phyloP scores from a whole-genome alignment of 2,888 invertebrate genomes.

The Polylopha cassiicola region DNA sequence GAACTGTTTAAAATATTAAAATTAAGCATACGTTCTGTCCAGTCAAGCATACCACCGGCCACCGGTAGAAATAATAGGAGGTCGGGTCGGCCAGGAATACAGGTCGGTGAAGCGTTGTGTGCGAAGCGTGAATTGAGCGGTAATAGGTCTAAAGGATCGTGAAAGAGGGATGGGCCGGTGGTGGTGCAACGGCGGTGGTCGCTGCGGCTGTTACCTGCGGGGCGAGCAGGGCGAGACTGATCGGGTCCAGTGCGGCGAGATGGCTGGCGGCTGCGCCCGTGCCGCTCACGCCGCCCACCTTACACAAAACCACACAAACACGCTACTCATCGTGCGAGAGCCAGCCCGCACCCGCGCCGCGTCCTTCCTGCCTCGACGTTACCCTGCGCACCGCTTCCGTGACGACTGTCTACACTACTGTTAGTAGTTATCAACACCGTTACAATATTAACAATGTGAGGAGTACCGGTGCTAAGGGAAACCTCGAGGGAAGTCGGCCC shows the following conservation, averaged over 20 bases:
- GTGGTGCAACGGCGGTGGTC: slow-evolving; percentile 42
- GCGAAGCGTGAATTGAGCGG: slow-evolving; percentile 26
- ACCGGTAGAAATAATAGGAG: slow-evolving; percentile 47
- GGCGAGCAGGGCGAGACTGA: slow-evolving; percentile 75
- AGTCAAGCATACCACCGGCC: slow-evolving; percentile 66
- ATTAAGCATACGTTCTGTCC: slow-evolving; percentile 59
- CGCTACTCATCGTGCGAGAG: slow-evolving; percentile 73
- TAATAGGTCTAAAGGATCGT: slow-evolving; percentile 18
- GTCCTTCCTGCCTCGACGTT: slow-evolving; percentile 42
- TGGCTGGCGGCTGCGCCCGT: slow-evolving; percentile 75
- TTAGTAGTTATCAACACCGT: slow-evolving; percentile 15
- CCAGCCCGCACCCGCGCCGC: slow-evolving; percentile 38
- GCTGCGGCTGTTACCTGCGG: slow-evolving; percentile 64
- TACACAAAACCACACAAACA: slow-evolving; percentile 78
- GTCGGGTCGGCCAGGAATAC: slow-evolving; percentile 25
- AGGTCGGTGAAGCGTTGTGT: slow-evolving; percentile 23
- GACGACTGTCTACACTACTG: slow-evolving; percentile 13
- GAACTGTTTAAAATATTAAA: slow-evolving; percentile 49
- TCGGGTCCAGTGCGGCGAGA: slow-evolving; percentile 76
- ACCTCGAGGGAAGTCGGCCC: slow-evolving; percentile 55
- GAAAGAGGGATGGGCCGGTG: slow-evolving; percentile 37
- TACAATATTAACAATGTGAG: slow-evolving; percentile 32
- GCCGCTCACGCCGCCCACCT: slow-evolving; percentile 79
- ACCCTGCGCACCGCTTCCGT: slow-evolving; percentile 42
- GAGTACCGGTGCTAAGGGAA: slow-evolving; percentile 53